Conservation (phyloP, 1,140 invertebrate genomes). For the Aethina tumida region DNA sequence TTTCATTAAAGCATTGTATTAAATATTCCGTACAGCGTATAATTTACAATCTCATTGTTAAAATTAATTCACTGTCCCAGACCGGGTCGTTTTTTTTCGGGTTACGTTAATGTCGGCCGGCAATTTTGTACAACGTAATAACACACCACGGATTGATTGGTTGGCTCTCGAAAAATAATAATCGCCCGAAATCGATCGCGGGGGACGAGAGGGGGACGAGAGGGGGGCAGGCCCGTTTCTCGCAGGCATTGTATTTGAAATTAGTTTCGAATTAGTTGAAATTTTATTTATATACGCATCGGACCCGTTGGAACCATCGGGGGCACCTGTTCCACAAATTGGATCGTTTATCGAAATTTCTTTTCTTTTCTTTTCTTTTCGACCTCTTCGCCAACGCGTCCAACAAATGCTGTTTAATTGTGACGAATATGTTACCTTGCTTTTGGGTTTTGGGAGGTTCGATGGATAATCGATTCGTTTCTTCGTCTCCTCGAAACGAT, state of each 20-base stretch:
- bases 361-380: slow-evolving; percentile 8
- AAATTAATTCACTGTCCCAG: slow-evolving; percentile 24
- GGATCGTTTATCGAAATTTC: too few species aligned
- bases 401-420: too few species aligned
- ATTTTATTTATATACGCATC: slow-evolving; percentile 17
- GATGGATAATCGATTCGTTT: too few species aligned
- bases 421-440: too few species aligned
- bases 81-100: slow-evolving; percentile 22
- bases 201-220: too few species aligned
- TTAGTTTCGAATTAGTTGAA: slow-evolving; percentile 23
- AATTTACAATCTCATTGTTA: slow-evolving; percentile 22
- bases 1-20: too few species aligned
- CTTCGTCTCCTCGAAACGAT: too few species aligned
- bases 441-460: too few species aligned
- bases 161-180: slow-evolving; percentile 27
- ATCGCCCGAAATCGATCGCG: slow-evolving; percentile 24
- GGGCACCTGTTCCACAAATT: slow-evolving; percentile 21
- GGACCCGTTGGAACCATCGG: too few species aligned
- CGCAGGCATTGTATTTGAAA: slow-evolving; percentile 23
- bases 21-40: too few species aligned
- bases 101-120: slow-evolving; percentile 21
- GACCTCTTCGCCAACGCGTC: too few species aligned
- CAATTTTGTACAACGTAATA: slow-evolving; percentile 28
- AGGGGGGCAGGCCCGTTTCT: too few species aligned
- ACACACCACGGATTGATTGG: slow-evolving; percentile 29